Base-by-base conservation (phyloP, 2,113 vertebrate genomes). In the Carollia perspicillata region DNA sequence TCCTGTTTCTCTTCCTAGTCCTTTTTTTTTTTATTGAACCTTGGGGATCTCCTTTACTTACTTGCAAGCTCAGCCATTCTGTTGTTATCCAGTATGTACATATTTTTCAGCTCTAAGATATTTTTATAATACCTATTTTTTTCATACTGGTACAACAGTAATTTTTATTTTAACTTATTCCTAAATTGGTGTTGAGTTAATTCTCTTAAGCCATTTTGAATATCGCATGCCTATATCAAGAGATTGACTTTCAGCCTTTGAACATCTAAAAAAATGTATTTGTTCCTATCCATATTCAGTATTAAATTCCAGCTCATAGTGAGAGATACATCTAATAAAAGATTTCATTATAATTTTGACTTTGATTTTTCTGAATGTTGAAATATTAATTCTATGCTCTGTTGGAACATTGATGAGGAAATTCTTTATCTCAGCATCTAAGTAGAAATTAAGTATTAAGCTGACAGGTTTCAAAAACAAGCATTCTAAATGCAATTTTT, bases 311-410 rank as follows among this genome's bases (percentile, higher is more conserved):
- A 72, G 80, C 44, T 26, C n/a, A n/a, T 18, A 75, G 23, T 69
- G 33, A 89, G 28, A 89, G 18, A 86, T 23, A 71, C 79, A 81
- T 77, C 22, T 66, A 74, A 85, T 44, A 77, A 84, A 77, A 78
- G 2, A 40, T 66, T 92, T 79, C 17, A 40, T 53, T 96, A 84
- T 80, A 71, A 77, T 80, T 93, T 93, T 81, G 22, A 66, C 55
- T 93, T 94, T 89, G 47, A 78, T 83, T 90, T 89, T 94, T 90
- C 74, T 88, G 78, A 94, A 90, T 90, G 49, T 66, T 93, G 55
- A 89, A 60, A 93, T 26, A 93, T 71, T 68, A 92, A 89, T 69
- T 92, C 44, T 88, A 28, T 30, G 42, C 58, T 95, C n/a, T 88
- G 22, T 81, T 90, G 42, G 65, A 84, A 90, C 33, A 71, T 0